Evolutionary conservation across 2,888 invertebrate genomes (phyloP), one percentile per base, ranked within the genome.

Genomic region (Germaria angustata): DNA sequence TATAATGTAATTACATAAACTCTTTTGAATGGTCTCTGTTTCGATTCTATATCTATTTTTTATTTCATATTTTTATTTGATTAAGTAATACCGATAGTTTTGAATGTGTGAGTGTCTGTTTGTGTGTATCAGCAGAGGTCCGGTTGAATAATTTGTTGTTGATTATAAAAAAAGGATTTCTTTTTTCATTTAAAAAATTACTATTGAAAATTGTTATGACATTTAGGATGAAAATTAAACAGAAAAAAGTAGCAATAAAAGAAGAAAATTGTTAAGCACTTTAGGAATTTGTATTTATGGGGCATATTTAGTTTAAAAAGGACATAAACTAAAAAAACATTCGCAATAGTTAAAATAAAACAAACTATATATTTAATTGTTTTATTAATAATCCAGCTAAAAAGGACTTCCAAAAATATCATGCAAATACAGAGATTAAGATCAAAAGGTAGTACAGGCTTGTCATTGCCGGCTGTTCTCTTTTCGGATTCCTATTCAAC

Each of bases 1-100:
- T 51, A 39, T 78, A 75, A 75, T 75, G 81, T 78, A 78, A 81
- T 81, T 75, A 78, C 68, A 78, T 78, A 82, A 82, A 79, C 46
- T 75, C 34, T 66, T 69, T 66, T 75, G 65, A 32, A 59, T 79
- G 59, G 36, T 36, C 68, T 57, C 63, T 65, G 49, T 73, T 46
- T 59, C 9, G 57, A 65, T 66, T 53, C 34, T 36, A 24, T 59
- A 32, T 39, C 20, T 36, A n/a, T 44, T 76, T 46, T 46, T 15
- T 28, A 3, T 3, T 28, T 28, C 28, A 5, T 17, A 9, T 22
- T 22, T 53, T 32, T 39, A 73, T 51, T 36, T 55, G 46, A 24
- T 34, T 39, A 36, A 36, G 39, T 65, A 17, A 32, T 46, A 17
- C 17, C 6, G n/a, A 4, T 15, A 69, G 44, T 41, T 41, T 39